phyloP scores from a whole-genome alignment of 2,888 invertebrate species.

The Scrobipalpa atriplicella region DNA sequence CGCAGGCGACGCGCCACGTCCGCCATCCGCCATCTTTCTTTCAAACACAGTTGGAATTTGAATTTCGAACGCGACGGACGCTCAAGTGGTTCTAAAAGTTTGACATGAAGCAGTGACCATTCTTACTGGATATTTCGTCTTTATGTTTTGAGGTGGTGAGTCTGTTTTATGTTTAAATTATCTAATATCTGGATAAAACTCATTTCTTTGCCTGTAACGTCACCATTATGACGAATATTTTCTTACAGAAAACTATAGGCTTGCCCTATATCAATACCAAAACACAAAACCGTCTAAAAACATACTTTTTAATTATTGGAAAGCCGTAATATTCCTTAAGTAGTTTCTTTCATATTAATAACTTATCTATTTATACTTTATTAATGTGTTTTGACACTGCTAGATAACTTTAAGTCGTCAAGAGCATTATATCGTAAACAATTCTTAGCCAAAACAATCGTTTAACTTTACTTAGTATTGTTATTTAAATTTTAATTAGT shows the following conservation, averaged over 20 bases:
- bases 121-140: slow-evolving; percentile 59
- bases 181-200: not conserved
- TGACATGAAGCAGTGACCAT: slow-evolving; percentile 70
- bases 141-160: slow-evolving; percentile 34
- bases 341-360: not conserved
- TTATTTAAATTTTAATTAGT: not conserved
- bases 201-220: no score
- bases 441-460: slow-evolving; percentile 7
- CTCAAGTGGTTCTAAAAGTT: slow-evolving; percentile 51
- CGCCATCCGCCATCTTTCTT: slow-evolving; percentile 57
- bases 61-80: slow-evolving; percentile 63
- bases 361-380: slow-evolving; percentile 4
- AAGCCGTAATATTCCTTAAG: not conserved
- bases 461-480: not conserved
- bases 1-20: slow-evolving; percentile 67
- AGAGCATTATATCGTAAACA: slow-evolving; percentile 5
- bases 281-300: no score
- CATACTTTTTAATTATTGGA: not conserved
- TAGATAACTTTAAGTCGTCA: slow-evolving; percentile 21
- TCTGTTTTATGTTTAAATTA: not conserved
- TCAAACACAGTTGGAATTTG: slow-evolving; percentile 57
- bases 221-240: no score
- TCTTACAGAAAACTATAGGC: no score
- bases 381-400: slow-evolving; percentile 24
- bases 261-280: no score